A percentile compares a stretch with the other conserved stretches of the same genome.
Evolutionary conservation across 2,113 vertebrate species (phyloP).

Genomic region (Lasiurus cinereus): DNA sequence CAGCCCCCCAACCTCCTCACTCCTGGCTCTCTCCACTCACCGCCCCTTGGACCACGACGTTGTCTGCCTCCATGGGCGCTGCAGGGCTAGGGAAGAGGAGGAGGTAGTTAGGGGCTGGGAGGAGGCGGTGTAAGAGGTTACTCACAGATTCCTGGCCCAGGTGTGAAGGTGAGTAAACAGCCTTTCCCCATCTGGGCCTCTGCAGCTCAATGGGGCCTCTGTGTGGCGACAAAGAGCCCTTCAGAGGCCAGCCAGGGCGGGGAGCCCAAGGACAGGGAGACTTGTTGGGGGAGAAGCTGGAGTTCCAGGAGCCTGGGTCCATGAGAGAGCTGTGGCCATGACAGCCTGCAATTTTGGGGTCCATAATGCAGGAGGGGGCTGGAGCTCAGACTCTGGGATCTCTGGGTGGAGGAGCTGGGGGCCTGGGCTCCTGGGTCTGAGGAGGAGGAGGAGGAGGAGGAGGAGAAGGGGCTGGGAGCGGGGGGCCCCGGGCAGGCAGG

Average conservation of each 20-base stretch:
- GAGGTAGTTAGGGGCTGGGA: not conserved
- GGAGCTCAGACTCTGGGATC: not conserved
- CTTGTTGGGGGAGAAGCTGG: not conserved
- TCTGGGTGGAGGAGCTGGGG: too few relatives aligned
- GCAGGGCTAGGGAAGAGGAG: conserved; percentile 68
- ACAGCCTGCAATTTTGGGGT: not conserved
- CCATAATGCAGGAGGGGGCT: not conserved
- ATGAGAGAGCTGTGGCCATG: not conserved
- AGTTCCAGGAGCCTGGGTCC: conserved; percentile 28
- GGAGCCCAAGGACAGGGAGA: conserved; percentile 59
- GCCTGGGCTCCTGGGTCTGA: not conserved
- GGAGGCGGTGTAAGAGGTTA: conserved; percentile 51
- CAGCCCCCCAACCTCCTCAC: not conserved
- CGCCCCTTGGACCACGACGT: conserved; percentile 64
- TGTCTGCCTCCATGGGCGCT: conserved; percentile 74
- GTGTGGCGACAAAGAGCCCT: conserved; percentile 84
- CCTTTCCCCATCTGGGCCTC: conserved; percentile 8
- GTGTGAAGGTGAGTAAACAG: conserved; percentile 85
- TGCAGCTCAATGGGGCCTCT: conserved; percentile 79
- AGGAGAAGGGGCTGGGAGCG: not conserved
- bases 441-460: not conserved
- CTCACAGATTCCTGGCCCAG: conserved; percentile 84
- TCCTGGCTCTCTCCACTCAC: conserved; percentile 55
- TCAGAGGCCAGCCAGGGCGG: conserved; percentile 65
- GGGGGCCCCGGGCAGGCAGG: not conserved